Conservation (phyloP, 1,140 invertebrate genomes). For the Lepidurus packardi region DNA sequence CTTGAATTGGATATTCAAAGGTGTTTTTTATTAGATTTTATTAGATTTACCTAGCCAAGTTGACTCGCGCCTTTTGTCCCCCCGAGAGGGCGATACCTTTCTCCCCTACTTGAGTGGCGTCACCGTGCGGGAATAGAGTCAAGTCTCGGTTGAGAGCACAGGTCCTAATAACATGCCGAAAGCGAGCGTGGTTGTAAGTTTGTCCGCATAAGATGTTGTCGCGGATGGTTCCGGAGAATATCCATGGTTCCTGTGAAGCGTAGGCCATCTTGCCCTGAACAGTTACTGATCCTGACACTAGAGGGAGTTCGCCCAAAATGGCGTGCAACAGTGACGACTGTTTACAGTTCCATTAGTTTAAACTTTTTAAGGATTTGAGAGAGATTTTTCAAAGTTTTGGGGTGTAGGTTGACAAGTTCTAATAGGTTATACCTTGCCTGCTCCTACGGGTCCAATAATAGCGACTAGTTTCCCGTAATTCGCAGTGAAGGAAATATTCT, state of each 20-base stretch:
- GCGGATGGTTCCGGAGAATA: constrained; percentile 54
- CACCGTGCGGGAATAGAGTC: constrained; percentile 67
- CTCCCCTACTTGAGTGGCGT: constrained; percentile 83
- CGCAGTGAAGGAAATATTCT: constrained; percentile 42
- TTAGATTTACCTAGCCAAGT: constrained; percentile 57
- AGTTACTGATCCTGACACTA: constrained; percentile 57
- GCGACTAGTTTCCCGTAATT: constrained; percentile 47
- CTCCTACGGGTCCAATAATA: constrained; percentile 69
- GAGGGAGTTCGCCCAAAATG: constrained; percentile 43
- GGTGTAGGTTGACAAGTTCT: no score
- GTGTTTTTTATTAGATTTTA: neutral
- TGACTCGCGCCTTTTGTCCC: constrained; percentile 84
- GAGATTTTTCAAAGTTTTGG: no score
- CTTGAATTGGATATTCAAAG: neutral
- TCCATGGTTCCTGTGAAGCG: constrained; percentile 85
- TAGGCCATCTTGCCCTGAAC: constrained; percentile 75
- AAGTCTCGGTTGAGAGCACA: constrained; percentile 64
- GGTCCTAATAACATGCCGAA: constrained; percentile 64
- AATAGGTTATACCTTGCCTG: constrained; percentile 57
- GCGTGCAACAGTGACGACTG: neutral
- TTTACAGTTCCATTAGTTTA: no score
- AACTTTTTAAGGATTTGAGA: no score
- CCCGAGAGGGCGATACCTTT: constrained; percentile 77
- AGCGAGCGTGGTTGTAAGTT: constrained; percentile 60
- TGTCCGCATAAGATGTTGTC: constrained; percentile 85